Evolutionary conservation across 2,113 vertebrate species (phyloP).

Genomic region (Thalassoma bifasciatum): DNA sequence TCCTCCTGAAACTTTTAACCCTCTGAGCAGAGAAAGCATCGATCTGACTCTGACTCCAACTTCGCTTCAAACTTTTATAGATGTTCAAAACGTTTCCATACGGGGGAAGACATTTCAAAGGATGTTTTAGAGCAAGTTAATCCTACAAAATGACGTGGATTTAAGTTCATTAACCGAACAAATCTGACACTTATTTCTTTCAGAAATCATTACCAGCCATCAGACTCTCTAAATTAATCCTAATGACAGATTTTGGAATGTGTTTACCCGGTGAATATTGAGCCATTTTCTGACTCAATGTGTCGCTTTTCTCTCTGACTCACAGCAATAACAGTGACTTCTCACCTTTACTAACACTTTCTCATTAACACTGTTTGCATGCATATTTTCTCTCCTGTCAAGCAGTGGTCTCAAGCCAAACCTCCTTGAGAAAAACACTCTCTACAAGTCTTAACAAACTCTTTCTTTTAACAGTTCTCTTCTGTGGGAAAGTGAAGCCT

Average conservation of each 20-base stretch:
- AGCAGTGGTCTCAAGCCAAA: conserved; percentile 42
- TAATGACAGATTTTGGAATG: conserved; percentile 49
- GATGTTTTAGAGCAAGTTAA: neutral
- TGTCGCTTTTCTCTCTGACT: conserved; percentile 27
- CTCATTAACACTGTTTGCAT: conserved; percentile 81
- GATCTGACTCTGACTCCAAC: conserved; percentile 68
- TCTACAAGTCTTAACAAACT: conserved; percentile 21
- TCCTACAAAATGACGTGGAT: neutral
- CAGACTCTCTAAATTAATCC: neutral
- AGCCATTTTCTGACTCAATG: conserved; percentile 46
- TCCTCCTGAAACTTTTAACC: conserved; percentile 83
- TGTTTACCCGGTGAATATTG: conserved; percentile 49
- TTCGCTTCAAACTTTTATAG: conserved; percentile 32
- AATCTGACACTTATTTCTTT: neutral
- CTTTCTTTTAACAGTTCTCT: conserved; percentile 7
- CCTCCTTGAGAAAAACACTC: conserved; percentile 24
- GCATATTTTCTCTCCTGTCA: conserved; percentile 63
- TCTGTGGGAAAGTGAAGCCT: neutral
- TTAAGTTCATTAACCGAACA: neutral
- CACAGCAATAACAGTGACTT: conserved; percentile 37
- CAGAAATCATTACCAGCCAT: neutral
- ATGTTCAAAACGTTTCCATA: neutral
- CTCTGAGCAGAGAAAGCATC: conserved; percentile 76
- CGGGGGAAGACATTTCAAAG: conserved; percentile 50
- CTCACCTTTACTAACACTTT: conserved; percentile 17